Conservation (phyloP, 2,797 vertebrate genomes). For the Labeo calbasu region DNA sequence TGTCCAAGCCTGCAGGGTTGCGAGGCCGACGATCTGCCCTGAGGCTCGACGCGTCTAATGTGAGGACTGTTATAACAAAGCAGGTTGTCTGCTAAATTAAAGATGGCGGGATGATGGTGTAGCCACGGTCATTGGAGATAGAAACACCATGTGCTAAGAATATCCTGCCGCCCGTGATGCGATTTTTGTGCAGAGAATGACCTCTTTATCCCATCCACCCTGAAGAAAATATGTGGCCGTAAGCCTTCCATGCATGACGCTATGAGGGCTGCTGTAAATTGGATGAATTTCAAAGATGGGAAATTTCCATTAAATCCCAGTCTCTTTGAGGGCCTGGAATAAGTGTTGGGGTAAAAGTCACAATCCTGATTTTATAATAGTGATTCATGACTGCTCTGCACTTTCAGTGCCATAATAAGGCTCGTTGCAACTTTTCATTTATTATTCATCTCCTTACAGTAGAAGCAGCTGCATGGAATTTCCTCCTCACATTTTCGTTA, state of each 20-base stretch:
- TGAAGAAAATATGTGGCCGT: slow-evolving; percentile 25
- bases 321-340: slow-evolving; percentile 36
- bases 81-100: slow-evolving; percentile 31
- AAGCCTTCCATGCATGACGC: slow-evolving; percentile 16
- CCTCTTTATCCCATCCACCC: slow-evolving; percentile 18
- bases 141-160: slow-evolving; percentile 12
- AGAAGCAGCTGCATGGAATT: background rate
- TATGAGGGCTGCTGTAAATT: slow-evolving; percentile 31
- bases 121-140: background rate
- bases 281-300: slow-evolving; percentile 41
- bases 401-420: background rate
- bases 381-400: background rate
- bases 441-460: background rate
- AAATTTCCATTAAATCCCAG: slow-evolving; percentile 44
- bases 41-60: background rate
- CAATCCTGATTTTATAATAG: slow-evolving; percentile 18
- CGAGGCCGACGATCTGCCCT: background rate
- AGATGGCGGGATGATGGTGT: slow-evolving; percentile 28
- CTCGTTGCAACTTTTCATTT: background rate
- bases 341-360: background rate
- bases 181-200: slow-evolving; percentile 21
- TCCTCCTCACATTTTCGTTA: background rate
- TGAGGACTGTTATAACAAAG: slow-evolving; percentile 1
- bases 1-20: background rate
- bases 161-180: background rate